Evolutionary conservation across 35 echinoderm and acorn worm genomes (phyloP).

Genomic region (Apostichopus parvimensis): DNA sequence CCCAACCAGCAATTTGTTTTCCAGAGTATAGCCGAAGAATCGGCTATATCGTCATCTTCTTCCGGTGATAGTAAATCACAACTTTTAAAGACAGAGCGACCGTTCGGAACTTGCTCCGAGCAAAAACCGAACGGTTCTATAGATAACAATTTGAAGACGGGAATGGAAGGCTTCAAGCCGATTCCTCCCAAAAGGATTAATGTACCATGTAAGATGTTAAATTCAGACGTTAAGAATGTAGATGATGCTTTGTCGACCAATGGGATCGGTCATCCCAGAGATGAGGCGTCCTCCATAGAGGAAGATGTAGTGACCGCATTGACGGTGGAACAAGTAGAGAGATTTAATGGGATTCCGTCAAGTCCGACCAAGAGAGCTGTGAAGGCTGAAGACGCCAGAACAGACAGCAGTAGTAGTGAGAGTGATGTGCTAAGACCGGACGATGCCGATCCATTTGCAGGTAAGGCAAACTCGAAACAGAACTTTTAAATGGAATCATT

Average conservation of each 20-base stretch:
- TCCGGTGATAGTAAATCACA: constrained; percentile 10
- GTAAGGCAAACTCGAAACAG: constrained; percentile 47
- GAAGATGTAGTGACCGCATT: neutral
- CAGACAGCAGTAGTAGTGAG: constrained; percentile 58
- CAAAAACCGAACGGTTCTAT: neutral
- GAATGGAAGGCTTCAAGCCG: neutral
- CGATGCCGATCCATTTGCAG: constrained; percentile 83
- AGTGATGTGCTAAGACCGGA: constrained; percentile 75
- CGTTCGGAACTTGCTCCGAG: neutral
- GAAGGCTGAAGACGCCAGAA: constrained; percentile 36
- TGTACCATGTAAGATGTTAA: neutral
- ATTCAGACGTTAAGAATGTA: neutral
- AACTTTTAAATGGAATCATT: no score
- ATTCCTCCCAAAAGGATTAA: constrained; percentile 27
- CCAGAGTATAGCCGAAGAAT: constrained; percentile 34
- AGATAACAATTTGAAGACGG: neutral
- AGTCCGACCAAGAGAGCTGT: constrained; percentile 28
- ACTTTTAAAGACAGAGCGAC: neutral
- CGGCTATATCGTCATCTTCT: constrained; percentile 14
- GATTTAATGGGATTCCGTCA: neutral
- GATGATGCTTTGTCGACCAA: neutral
- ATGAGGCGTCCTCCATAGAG: neutral
- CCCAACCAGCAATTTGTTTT: constrained; percentile 20
- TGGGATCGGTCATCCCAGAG: neutral
- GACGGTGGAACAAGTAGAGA: constrained; percentile 25